Evolutionary conservation across 2,888 invertebrate genomes (phyloP).

Genomic region (Melikaiella ostensackeni): DNA sequence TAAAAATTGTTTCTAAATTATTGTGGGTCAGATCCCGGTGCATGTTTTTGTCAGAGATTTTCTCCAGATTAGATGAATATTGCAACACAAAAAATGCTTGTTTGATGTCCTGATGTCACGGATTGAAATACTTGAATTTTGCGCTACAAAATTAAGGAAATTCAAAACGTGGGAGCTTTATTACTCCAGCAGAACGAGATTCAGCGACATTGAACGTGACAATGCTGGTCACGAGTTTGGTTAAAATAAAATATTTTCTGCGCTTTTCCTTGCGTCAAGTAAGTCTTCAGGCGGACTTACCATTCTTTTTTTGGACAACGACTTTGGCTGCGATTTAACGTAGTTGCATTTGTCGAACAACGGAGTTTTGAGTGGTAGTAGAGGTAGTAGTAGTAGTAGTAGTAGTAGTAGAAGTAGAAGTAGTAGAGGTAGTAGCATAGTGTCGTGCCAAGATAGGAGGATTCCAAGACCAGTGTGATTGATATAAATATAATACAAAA

Average conservation of each 20-base stretch:
- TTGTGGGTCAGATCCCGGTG: background rate
- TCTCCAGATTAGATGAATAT: background rate
- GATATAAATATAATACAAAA: constrained; percentile 77
- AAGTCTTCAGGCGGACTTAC: constrained; percentile 78
- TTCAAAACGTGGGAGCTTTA: background rate
- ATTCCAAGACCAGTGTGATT: constrained; percentile 78
- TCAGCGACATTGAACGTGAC: constrained; percentile 41
- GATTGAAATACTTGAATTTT: background rate
- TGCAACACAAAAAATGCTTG: background rate
- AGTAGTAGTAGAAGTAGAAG: constrained; percentile 71
- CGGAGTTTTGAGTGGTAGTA: constrained; percentile 76
- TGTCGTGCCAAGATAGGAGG: constrained; percentile 77
- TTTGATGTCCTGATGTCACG: background rate
- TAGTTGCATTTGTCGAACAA: constrained; percentile 75
- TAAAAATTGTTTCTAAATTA: background rate
- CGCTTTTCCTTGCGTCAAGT: constrained; percentile 69
- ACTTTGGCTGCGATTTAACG: constrained; percentile 78
- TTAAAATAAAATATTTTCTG: constrained; percentile 34
- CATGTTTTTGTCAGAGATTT: background rate
- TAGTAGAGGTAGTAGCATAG: constrained; percentile 72
- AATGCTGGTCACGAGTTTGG: constrained; percentile 37
- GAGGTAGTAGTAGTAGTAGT: constrained; percentile 67
- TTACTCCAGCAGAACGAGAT: constrained; percentile 17
- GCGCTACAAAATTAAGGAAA: background rate
- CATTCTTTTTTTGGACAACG: constrained; percentile 78